Evolutionary conservation across 2,113 vertebrate species (phyloP).

Genomic region (Plecturocebus donacophilus): DNA sequence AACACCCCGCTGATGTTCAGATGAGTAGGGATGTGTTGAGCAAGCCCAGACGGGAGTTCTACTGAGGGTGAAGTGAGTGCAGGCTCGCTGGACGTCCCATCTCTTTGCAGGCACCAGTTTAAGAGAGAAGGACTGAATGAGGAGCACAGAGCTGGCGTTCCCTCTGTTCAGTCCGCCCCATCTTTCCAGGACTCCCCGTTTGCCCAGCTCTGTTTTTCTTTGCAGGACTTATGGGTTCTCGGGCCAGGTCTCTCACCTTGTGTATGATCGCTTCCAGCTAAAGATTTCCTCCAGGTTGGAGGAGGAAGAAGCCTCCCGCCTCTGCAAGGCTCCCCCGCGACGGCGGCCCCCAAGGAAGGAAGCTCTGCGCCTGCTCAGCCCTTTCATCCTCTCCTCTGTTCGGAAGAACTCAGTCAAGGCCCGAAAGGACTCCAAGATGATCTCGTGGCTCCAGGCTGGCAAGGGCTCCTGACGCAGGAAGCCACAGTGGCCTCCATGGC

Average conservation of each 20-base stretch:
- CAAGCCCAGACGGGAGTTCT: background rate
- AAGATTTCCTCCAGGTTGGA: constrained; percentile 79
- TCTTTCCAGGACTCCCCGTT: background rate
- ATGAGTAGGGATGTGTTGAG: background rate
- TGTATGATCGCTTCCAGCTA: constrained; percentile 88
- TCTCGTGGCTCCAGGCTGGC: constrained; percentile 89
- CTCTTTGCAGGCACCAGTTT: background rate
- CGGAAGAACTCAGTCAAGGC: constrained; percentile 89
- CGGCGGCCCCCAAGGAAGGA: constrained; percentile 68
- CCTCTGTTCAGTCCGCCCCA: background rate
- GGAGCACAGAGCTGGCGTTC: background rate
- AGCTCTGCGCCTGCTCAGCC: constrained; percentile 71
- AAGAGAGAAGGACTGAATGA: background rate
- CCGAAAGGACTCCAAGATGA: constrained; percentile 89
- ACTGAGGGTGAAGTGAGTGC: background rate
- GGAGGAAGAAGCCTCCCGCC: constrained; percentile 60
- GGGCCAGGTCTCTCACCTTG: constrained; percentile 74
- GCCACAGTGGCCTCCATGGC: constrained; percentile 89
- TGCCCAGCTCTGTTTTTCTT: background rate
- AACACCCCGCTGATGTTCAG: background rate
- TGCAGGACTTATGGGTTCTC: background rate
- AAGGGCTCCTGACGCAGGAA: constrained; percentile 80
- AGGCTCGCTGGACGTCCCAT: background rate
- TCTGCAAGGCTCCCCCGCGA: constrained; percentile 77
- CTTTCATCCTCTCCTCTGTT: constrained; percentile 84